Base-by-base conservation (phyloP, 2,797 vertebrate species). In the Nothura maculosa region DNA sequence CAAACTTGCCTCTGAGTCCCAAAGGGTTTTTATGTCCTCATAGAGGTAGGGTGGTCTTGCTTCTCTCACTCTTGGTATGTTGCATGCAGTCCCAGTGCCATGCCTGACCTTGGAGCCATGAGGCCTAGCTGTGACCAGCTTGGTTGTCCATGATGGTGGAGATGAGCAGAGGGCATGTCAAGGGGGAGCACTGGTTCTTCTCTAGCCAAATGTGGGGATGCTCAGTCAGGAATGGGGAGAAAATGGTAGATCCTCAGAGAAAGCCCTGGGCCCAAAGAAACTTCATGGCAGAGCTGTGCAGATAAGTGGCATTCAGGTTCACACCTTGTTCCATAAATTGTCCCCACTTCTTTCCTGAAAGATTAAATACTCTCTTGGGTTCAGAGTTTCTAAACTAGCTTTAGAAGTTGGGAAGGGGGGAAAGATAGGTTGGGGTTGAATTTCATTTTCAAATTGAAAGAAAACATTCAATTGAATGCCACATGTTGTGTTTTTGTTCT, bases 281-380 rank as follows among this genome's bases (percentile, higher is more conserved):
- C 10, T 45, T 25, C 34, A 73, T 64, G 61, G 22, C 19, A 67
- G 12, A 3, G 5, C 18, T 58, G 9, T 69, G 83, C 58, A 54
- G 83, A 42, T 3, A 91, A 25, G 19, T 81, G 34, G 2, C 0
- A 0, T 14, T 83, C 69, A 76, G 0, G 0, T 42, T 68, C 10
- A 3, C 9, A 8, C 7, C 3, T 50, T 3, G 6, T 11, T 92
- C 16, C 17, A 40, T 43, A 7, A 8, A 4, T 13, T 6, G 0
- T 0, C 2, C 4, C 5, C 0, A 0, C 4, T 5, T 0, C 0
- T 2, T 4, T 3, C 1, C 1, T 0, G 4, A 10, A 86, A 36
- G 6, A 13, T 12, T 38, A 75, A 36, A 8, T 13, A 50, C 10
- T 54, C 20, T 3, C 9, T 78, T 36, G 0, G 5, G 4, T 55